Percentiles rank a stretch among this genome's conserved stretches.
These are phyloP conservation scores for Catocala fraxini DNA, from an alignment of 2,888 invertebrate genomes.

Conservation along the genomic window DNA sequence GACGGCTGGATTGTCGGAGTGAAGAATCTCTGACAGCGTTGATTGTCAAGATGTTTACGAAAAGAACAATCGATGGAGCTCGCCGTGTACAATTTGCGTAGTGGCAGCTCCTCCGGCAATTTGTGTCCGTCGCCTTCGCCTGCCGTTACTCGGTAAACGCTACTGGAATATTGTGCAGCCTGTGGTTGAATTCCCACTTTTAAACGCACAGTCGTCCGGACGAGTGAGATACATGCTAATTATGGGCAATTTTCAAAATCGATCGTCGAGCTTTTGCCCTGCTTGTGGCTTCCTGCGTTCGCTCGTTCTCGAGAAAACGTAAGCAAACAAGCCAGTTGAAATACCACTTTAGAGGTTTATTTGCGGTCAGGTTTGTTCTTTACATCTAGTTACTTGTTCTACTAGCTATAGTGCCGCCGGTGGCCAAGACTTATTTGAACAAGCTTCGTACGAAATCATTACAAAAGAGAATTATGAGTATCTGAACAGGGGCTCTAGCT, in stretches of 20 bases:
- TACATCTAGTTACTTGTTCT: slow-evolving; percentile 23
- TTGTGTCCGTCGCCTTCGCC: slow-evolving; percentile 82
- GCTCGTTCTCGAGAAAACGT: slow-evolving; percentile 66
- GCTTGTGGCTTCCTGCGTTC: slow-evolving; percentile 82
- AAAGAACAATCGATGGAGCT: slow-evolving; percentile 75
- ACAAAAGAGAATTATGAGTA: slow-evolving; percentile 51
- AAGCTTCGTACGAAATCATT: slow-evolving; percentile 38
- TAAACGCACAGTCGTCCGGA: slow-evolving; percentile 79
- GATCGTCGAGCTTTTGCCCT: slow-evolving; percentile 82
- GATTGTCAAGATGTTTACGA: slow-evolving; percentile 52
- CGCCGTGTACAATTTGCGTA: slow-evolving; percentile 78
- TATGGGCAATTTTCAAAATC: slow-evolving; percentile 87
- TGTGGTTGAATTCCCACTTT: slow-evolving; percentile 81
- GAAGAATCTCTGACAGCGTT: slow-evolving; percentile 34
- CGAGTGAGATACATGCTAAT: slow-evolving; percentile 85
- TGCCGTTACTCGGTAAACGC: slow-evolving; percentile 85
- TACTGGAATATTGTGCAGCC: slow-evolving; percentile 84
- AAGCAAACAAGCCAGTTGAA: slow-evolving; percentile 62
- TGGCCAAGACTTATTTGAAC: slow-evolving; percentile 30
- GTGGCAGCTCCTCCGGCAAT: slow-evolving; percentile 83
- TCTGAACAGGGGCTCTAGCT: slow-evolving; percentile 45
- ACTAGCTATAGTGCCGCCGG: slow-evolving; percentile 2
- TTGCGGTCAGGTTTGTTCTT: slow-evolving; percentile 43
- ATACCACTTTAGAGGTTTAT: slow-evolving; percentile 45
- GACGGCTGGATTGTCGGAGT: slow-evolving; percentile 11